A percentile compares a stretch with the other conserved stretches of the same genome.
Conservation (phyloP, 2,797 vertebrate genomes). For the Xenops minutus region DNA sequence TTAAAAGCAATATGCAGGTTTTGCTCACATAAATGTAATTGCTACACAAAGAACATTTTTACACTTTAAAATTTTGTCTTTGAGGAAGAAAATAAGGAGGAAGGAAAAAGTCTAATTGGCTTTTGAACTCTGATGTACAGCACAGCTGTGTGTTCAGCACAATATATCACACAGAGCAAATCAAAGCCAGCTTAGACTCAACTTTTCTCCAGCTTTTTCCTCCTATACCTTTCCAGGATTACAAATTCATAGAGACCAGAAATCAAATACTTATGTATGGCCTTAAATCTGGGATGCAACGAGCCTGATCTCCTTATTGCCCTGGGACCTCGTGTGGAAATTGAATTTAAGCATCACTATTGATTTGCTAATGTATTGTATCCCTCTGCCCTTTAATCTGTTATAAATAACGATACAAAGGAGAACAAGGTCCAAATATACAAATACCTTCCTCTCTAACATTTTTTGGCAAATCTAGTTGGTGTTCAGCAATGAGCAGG, state of each 20-base stretch:
- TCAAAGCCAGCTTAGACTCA: background rate
- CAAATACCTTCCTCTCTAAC: background rate
- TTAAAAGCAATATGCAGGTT: background rate
- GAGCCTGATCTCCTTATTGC: background rate
- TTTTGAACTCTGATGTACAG: background rate
- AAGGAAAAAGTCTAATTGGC: background rate
- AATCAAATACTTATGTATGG: background rate
- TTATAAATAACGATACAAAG: background rate
- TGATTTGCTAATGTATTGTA: background rate
- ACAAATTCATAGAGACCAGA: slow-evolving; percentile 16
- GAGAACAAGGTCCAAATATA: background rate
- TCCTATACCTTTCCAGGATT: background rate
- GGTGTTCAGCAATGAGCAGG: background rate
- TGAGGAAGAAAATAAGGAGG: background rate
- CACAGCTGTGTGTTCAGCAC: background rate
- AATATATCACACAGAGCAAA: background rate
- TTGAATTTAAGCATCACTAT: background rate
- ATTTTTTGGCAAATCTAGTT: background rate
- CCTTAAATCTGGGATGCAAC: background rate
- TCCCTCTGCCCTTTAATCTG: background rate
- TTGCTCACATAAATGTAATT: background rate
- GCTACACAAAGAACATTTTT: background rate
- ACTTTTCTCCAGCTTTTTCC: background rate
- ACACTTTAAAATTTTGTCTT: background rate
- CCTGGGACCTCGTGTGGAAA: background rate